Conservation (phyloP, 2,797 vertebrate genomes). For the Podarcis siculus region DNA sequence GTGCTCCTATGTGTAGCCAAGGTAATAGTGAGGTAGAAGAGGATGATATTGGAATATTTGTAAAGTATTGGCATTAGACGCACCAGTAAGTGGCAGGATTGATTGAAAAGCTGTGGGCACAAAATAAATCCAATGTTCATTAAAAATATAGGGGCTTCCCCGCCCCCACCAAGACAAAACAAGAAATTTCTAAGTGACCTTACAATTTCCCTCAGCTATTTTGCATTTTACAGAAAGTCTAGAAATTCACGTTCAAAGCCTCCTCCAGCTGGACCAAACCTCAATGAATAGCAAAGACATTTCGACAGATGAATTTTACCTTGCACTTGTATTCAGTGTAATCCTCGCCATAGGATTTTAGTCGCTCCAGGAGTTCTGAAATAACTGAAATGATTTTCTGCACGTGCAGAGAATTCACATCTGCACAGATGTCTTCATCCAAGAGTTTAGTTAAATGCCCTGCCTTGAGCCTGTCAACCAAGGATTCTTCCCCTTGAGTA, state of each 20-base stretch:
- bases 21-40: constrained; percentile 87
- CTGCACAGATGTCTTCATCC: constrained; percentile 85
- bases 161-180: neutral
- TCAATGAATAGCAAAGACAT: neutral
- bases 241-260: neutral
- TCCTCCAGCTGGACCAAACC: neutral
- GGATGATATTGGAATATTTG: constrained; percentile 87
- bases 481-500: constrained; percentile 61
- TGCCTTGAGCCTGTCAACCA: constrained; percentile 75
- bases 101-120: constrained; percentile 81
- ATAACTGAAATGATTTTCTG: constrained; percentile 78
- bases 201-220: neutral
- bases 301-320: constrained; percentile 73
- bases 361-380: constrained; percentile 81
- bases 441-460: constrained; percentile 89
- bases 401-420: constrained; percentile 84
- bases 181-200: too few species aligned
- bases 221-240: neutral
- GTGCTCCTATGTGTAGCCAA: constrained; percentile 90
- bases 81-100: constrained; percentile 84
- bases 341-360: constrained; percentile 84
- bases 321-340: constrained; percentile 79
- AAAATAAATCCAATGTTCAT: constrained; percentile 17
- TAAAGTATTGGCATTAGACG: constrained; percentile 88
- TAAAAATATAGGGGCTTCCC: neutral